Percentiles rank a stretch among this genome's conserved stretches.
phyloP scores from a whole-genome alignment of 2,888 invertebrate species.

The Xanthia togata region DNA sequence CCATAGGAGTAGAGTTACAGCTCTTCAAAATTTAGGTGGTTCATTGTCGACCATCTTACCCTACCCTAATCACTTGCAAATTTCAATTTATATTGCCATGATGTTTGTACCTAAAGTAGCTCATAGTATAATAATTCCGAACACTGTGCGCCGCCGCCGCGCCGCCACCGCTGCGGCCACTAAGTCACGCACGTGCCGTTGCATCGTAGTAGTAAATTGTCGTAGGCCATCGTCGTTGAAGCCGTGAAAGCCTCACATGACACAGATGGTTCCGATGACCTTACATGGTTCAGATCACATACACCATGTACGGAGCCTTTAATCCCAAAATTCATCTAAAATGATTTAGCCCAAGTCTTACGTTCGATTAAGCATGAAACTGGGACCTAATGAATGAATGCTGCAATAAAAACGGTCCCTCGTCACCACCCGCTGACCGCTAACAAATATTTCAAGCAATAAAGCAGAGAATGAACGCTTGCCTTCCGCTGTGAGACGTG shows the following conservation, averaged over 20 bases:
- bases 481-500: conserved; percentile 1
- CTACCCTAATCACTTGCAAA: no score
- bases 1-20: no score
- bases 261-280: background rate
- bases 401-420: conserved; percentile 2
- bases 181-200: no score
- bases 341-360: background rate
- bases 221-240: background rate
- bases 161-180: no score
- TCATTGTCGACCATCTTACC: no score
- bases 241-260: background rate
- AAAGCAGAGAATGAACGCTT: conserved; percentile 17
- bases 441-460: conserved; percentile 67
- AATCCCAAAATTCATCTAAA: background rate
- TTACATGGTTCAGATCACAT: background rate
- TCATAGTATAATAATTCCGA: no score
- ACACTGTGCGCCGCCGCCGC: no score
- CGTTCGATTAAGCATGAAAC: background rate
- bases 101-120: no score
- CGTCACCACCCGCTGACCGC: conserved; percentile 40
- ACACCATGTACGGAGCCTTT: no score
- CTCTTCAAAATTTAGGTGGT: no score
- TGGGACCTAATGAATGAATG: background rate
- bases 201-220: background rate
- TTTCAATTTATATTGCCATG: no score